phyloP scores from a whole-genome alignment of 2,113 vertebrate species.

The Lampris megalopsis region DNA sequence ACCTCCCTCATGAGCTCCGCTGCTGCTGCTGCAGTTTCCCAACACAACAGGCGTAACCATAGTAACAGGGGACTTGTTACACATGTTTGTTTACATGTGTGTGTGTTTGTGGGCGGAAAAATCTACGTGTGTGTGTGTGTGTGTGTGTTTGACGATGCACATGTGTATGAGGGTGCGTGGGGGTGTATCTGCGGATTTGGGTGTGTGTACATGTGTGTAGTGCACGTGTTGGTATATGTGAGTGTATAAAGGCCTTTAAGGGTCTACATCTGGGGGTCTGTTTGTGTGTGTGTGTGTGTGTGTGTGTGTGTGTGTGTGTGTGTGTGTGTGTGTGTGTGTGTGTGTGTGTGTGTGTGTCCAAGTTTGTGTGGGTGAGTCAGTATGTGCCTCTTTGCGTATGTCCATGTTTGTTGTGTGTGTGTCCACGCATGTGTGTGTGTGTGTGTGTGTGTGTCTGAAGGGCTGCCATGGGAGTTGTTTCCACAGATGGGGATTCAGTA shows the following conservation, averaged over 20 bases:
- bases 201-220: neutral
- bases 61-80: too few species aligned
- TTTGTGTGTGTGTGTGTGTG: neutral
- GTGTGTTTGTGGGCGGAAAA: neutral
- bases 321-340: neutral
- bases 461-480: slow-evolving; percentile 48
- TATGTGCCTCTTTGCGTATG: neutral
- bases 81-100: too few species aligned
- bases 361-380: neutral
- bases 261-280: too few species aligned
- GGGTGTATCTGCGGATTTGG: neutral
- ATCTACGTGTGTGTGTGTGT: too few species aligned
- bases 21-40: too few species aligned
- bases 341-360: neutral
- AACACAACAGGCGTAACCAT: too few species aligned
- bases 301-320: neutral
- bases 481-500: slow-evolving; percentile 61
- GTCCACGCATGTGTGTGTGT: slow-evolving; percentile 2
- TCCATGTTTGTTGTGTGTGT: neutral
- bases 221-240: neutral
- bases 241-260: too few species aligned
- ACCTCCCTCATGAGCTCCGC: too few species aligned
- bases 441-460: slow-evolving; percentile 8
- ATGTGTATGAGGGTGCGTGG: neutral
- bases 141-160: neutral